These are phyloP conservation scores for Pantala flavescens DNA, from an alignment of 1,140 invertebrate species.

Conservation along the genomic window DNA sequence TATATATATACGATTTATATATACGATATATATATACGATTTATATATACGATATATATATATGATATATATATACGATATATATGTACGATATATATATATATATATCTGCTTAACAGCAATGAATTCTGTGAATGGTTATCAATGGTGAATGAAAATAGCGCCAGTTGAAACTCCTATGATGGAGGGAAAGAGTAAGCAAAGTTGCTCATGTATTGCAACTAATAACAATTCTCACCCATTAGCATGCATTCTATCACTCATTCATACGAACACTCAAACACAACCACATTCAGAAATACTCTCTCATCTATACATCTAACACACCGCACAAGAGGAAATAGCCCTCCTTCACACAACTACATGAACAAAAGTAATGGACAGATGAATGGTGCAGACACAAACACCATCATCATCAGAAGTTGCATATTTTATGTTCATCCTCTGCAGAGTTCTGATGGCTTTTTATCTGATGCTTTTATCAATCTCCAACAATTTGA, in stretches of 20 bases:
- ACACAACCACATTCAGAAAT: neutral
- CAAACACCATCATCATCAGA: neutral
- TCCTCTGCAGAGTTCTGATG: neutral
- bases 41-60: neutral
- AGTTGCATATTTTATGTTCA: neutral
- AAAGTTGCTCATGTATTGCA: constrained; percentile 1
- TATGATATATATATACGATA: neutral
- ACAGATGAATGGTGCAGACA: constrained; percentile 1
- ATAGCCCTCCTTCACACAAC: neutral
- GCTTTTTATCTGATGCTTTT: neutral
- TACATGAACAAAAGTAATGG: neutral
- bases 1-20: neutral
- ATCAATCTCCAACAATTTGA: neutral
- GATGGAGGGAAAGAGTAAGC: constrained; percentile 4
- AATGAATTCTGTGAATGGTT: neutral
- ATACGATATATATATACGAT: neutral
- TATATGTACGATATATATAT: neutral
- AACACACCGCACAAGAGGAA: neutral
- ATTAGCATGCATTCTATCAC: neutral
- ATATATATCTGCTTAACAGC: neutral
- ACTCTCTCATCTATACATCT: neutral
- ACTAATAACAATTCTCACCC: neutral
- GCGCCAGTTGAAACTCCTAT: neutral
- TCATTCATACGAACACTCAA: neutral
- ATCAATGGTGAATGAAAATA: neutral